Percentiles rank a stretch among this genome's conserved stretches.
phyloP scores from a whole-genome alignment of 2,888 invertebrate genomes.

The Platerodrilus igneus region DNA sequence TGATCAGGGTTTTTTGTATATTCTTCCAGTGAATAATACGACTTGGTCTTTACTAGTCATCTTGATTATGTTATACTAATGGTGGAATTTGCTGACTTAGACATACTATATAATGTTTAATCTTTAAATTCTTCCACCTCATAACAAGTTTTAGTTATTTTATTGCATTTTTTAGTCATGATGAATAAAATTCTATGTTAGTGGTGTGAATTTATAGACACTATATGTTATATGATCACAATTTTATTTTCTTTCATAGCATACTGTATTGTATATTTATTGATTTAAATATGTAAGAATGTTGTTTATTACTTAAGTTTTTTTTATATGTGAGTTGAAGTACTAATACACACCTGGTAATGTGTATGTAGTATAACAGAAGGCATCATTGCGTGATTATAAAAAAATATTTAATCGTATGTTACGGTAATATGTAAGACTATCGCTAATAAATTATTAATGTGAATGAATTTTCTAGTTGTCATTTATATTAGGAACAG shows the following conservation, averaged over 20 bases:
- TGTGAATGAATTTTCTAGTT: conserved; percentile 26
- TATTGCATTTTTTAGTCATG: conserved; percentile 33
- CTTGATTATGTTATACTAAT: conserved; percentile 39
- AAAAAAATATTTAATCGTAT: conserved; percentile 27
- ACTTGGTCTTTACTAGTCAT: conserved; percentile 48
- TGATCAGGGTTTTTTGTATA: conserved; percentile 32
- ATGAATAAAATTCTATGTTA: conserved; percentile 24
- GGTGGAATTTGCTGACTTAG: conserved; percentile 17
- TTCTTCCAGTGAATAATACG: conserved; percentile 31
- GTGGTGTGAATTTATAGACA: conserved; percentile 7
- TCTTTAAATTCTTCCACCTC: no score
- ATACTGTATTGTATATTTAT: conserved; percentile 26
- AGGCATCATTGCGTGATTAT: background rate
- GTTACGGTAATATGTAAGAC: conserved; percentile 28
- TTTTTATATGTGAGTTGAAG: conserved; percentile 14
- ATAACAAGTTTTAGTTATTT: conserved; percentile 32
- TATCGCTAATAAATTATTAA: conserved; percentile 24
- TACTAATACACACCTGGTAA: background rate
- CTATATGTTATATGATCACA: conserved; percentile 10
- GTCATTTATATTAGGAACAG: no score
- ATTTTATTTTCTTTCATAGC: conserved; percentile 19
- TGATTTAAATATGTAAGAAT: conserved; percentile 27
- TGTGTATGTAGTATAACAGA: conserved; percentile 1
- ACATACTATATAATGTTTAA: background rate
- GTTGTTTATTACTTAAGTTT: conserved; percentile 28